A percentile compares a stretch with the other conserved stretches of the same genome.
These are phyloP conservation scores for Noctua comes DNA, from an alignment of 2,888 invertebrate genomes.

Conservation along the genomic window DNA sequence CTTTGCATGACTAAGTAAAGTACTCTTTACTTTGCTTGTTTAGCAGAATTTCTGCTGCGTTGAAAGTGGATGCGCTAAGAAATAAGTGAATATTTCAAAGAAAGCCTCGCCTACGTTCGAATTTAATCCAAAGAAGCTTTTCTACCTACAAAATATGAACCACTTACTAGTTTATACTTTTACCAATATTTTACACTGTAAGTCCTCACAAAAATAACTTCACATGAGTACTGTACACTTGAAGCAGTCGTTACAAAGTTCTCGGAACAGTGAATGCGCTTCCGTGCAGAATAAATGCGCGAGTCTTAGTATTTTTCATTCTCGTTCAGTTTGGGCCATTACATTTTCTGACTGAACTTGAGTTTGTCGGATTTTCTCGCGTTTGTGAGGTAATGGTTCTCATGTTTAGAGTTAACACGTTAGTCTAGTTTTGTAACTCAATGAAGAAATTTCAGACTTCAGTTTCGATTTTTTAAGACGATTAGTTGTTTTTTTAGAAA, in stretches of 20 bases:
- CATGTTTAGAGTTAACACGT: conserved; percentile 9
- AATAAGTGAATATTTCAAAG: conserved; percentile 4
- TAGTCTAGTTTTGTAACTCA: conserved; percentile 11
- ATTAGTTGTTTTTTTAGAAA: background rate
- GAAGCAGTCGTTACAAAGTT: conserved; percentile 43
- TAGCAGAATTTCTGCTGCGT: background rate
- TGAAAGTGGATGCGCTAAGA: background rate
- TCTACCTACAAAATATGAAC: conserved; percentile 23
- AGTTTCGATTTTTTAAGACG: background rate
- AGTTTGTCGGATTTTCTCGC: conserved; percentile 45
- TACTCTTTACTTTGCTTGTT: background rate
- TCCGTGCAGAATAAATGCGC: conserved; percentile 38
- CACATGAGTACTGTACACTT: conserved; percentile 14
- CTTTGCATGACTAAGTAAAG: background rate
- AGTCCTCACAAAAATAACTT: conserved; percentile 29
- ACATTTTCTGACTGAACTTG: conserved; percentile 36
- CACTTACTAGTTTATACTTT: conserved; percentile 5
- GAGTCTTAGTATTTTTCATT: conserved; percentile 41
- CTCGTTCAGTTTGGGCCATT: conserved; percentile 53
- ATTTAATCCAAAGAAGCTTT: conserved; percentile 9
- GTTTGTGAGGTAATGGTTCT: conserved; percentile 51
- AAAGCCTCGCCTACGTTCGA: background rate
- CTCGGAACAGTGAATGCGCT: conserved; percentile 36
- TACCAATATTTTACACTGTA: conserved; percentile 24
- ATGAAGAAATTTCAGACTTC: background rate